These are phyloP conservation scores for Protobothrops flavoviridis DNA, from an alignment of 2,113 vertebrate genomes.

Conservation along the genomic window DNA sequence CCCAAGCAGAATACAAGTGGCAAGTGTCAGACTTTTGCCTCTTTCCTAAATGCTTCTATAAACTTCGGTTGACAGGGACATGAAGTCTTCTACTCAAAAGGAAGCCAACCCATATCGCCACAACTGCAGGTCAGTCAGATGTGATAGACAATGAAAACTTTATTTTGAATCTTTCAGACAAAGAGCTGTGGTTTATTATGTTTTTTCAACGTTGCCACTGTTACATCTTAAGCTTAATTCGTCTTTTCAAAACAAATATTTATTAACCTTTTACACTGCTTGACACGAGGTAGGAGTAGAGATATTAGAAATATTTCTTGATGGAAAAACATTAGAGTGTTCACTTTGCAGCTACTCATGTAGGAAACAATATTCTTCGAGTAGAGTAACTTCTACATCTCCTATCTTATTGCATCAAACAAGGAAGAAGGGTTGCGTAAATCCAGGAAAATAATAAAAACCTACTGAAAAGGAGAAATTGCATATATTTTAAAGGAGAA, in stretches of 20 bases:
- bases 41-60: conserved; percentile 59
- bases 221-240: neutral
- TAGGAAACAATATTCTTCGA: neutral
- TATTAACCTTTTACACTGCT: neutral
- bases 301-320: neutral
- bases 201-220: neutral
- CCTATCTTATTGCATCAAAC: neutral
- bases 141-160: conserved; percentile 21
- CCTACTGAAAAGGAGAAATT: neutral
- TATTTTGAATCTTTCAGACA: neutral
- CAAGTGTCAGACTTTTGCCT: conserved; percentile 72
- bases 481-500: neutral
- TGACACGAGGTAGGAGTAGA: neutral
- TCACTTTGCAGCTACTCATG: neutral
- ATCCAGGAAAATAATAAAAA: neutral
- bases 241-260: neutral
- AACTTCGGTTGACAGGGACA: conserved; percentile 60
- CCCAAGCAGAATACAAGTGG: conserved; percentile 68
- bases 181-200: neutral
- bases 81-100: conserved; percentile 59
- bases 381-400: neutral
- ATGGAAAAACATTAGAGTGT: neutral
- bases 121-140: neutral
- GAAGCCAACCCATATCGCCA: conserved; percentile 31
- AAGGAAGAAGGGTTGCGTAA: neutral